These are phyloP conservation scores for Lepidonotus clava DNA, from an alignment of 2,888 invertebrate species.

Conservation along the genomic window DNA sequence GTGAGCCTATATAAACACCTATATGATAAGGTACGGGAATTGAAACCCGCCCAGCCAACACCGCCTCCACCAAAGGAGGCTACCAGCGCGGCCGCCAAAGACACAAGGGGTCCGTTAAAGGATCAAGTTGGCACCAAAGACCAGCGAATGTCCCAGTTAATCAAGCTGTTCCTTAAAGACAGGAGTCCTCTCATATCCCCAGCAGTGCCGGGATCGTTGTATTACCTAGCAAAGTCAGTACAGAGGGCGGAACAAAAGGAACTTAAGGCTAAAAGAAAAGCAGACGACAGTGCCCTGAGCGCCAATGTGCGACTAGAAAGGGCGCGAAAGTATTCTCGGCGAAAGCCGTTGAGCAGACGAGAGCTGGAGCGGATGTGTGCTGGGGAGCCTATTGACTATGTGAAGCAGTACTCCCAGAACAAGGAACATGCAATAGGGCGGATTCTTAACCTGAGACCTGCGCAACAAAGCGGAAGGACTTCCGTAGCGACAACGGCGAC, in stretches of 20 bases:
- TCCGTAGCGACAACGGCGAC: background rate
- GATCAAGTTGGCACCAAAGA: background rate
- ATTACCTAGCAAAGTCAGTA: conserved; percentile 62
- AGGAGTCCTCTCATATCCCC: conserved; percentile 73
- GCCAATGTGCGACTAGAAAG: conserved; percentile 53
- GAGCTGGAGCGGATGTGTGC: conserved; percentile 62
- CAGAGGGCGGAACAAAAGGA: conserved; percentile 16
- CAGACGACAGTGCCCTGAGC: background rate
- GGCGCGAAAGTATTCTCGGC: conserved; percentile 55
- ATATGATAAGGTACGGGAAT: conserved; percentile 4
- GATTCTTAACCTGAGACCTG: conserved; percentile 16
- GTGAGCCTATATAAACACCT: conserved; percentile 25
- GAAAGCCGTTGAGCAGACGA: conserved; percentile 62
- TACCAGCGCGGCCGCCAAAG: conserved; percentile 27
- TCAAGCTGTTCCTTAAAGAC: conserved; percentile 70
- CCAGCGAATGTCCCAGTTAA: conserved; percentile 62
- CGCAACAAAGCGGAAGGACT: background rate
- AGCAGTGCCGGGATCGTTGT: conserved; percentile 71
- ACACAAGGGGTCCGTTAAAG: background rate
- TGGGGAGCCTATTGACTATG: conserved; percentile 7
- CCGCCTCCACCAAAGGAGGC: too few relatives aligned
- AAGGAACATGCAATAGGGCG: conserved; percentile 45
- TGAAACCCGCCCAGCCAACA: conserved; percentile 49
- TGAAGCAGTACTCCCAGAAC: conserved; percentile 41
- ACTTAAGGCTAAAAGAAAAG: conserved; percentile 9